Conservation (phyloP, 2,113 vertebrate genomes). For the Pogonocichla stellata region DNA sequence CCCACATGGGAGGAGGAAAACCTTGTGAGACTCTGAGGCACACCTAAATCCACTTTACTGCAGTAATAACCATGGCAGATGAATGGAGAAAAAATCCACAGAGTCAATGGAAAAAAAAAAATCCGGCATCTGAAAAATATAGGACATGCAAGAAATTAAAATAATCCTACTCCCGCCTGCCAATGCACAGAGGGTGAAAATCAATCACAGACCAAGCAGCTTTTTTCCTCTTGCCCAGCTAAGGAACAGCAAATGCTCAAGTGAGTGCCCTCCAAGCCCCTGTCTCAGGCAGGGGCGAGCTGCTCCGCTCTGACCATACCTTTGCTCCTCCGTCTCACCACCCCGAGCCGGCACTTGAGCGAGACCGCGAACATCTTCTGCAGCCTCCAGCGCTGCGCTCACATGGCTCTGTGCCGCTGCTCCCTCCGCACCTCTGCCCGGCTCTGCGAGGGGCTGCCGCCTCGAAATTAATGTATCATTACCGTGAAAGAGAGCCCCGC, state of each 20-base stretch:
- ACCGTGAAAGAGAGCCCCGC: constrained; percentile 10
- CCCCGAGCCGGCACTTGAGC: constrained; percentile 88
- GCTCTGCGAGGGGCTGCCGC: constrained; percentile 55
- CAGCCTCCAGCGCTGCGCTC: constrained; percentile 63
- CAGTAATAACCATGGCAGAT: not conserved
- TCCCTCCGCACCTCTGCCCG: constrained; percentile 61
- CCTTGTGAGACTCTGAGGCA: not conserved
- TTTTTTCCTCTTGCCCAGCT: not conserved
- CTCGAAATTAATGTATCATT: constrained; percentile 26
- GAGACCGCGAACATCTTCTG: constrained; percentile 87
- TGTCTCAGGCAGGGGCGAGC: not conserved
- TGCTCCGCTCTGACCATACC: constrained; percentile 66
- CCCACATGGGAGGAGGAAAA: not conserved
- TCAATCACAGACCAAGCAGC: not conserved
- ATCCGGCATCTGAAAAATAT: not conserved
- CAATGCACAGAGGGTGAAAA: not conserved
- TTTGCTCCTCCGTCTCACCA: constrained; percentile 85
- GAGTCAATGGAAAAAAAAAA: not conserved
- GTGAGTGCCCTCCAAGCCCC: not conserved
- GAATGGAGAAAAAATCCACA: not conserved
- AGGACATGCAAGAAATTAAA: not conserved
- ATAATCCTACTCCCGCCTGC: not conserved
- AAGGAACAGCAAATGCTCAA: not conserved
- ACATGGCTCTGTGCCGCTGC: constrained; percentile 73
- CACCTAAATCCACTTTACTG: constrained; percentile 3